Evolutionary conservation across 2,113 vertebrate species (phyloP), one percentile per base, ranked within the genome.

Genomic region (Salminus brasiliensis): DNA sequence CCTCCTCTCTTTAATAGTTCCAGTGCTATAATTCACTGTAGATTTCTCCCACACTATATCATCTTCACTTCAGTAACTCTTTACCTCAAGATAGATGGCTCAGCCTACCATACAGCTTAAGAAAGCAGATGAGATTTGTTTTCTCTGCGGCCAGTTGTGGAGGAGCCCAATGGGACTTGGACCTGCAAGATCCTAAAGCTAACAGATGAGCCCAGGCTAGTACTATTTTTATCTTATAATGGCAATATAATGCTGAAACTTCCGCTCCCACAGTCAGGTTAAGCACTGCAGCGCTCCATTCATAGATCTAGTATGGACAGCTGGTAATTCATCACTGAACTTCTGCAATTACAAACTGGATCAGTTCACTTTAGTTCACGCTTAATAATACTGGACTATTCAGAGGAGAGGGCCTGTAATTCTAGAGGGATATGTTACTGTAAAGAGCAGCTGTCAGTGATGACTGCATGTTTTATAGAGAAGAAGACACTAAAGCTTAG

Each of bases 1-100:
- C 52, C 57, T 65, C 62, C 73, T 81, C 78, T 76, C 62, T 53
- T 68, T 65, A 43, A 74, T 86, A 87, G 88, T 85, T 62, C 72
- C 49, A 45, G 55, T n/a, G 47, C 83, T 89, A 89, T 89, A 89
- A 86, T 76, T 77, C 78, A 80, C 76, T 84, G 77, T 84, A 43
- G 53, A 69, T 88, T 79, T 84, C 86, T 78, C 4, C 81, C 71
- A 72, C 82, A 79, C 71, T 57, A 66, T 80, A 82, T 87, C 83
- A 84, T 90, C 88, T 84, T 67, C 68, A 45, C 53, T 36, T 53
- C 30, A 59, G 41, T 29, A 43, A 8, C 81, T 87, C 81, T 79
- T 79, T 65, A 79, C 87, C 74, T 81, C 80, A 77, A 86, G 81
- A 84, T 72, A 55, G 69, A 63, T 68, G 39, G 84, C 86, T 87